Evolutionary conservation across 2,888 invertebrate species (phyloP).

Genomic region (Ephialtes manifestator): DNA sequence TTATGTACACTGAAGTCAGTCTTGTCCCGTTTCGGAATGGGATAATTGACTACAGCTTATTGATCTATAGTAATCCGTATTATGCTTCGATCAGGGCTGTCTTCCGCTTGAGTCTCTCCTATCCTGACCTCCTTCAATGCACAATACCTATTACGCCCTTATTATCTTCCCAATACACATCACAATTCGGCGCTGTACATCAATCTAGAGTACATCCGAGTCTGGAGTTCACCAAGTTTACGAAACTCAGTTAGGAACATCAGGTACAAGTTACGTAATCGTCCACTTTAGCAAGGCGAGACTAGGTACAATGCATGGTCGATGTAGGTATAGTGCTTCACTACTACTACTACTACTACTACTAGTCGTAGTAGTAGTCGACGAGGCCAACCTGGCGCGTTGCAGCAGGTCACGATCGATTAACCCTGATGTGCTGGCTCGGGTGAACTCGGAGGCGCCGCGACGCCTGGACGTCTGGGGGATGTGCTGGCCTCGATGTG

Average conservation of each 20-base stretch:
- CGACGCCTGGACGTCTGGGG: slow-evolving; percentile 65
- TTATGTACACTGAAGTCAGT: slow-evolving; percentile 25
- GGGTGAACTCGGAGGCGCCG: slow-evolving; percentile 62
- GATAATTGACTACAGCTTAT: slow-evolving; percentile 57
- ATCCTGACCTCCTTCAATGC: slow-evolving; percentile 16
- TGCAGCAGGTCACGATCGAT: slow-evolving; percentile 69
- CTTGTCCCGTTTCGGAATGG: slow-evolving; percentile 32
- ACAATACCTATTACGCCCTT: slow-evolving; percentile 39
- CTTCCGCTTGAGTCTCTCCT: slow-evolving; percentile 12
- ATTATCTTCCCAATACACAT: slow-evolving; percentile 48
- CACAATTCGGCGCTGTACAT: slow-evolving; percentile 30
- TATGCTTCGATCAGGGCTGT: slow-evolving; percentile 1
- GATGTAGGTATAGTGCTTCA: slow-evolving; percentile 28
- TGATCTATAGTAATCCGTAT: slow-evolving; percentile 32
- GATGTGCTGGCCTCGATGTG: slow-evolving; percentile 61
- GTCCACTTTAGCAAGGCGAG: slow-evolving; percentile 59
- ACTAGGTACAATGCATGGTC: slow-evolving; percentile 42
- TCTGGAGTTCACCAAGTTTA: slow-evolving; percentile 49
- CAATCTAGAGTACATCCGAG: slow-evolving; percentile 25
- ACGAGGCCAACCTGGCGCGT: slow-evolving; percentile 64
- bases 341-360: background rate
- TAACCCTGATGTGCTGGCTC: slow-evolving; percentile 67
- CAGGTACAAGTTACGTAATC: slow-evolving; percentile 56
- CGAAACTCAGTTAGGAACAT: slow-evolving; percentile 49
- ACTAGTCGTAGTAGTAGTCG: background rate